A percentile compares a stretch with the other conserved stretches of the same genome.
These are phyloP conservation scores for Manduca sexta DNA, from an alignment of 1,140 invertebrate genomes.

Conservation along the genomic window DNA sequence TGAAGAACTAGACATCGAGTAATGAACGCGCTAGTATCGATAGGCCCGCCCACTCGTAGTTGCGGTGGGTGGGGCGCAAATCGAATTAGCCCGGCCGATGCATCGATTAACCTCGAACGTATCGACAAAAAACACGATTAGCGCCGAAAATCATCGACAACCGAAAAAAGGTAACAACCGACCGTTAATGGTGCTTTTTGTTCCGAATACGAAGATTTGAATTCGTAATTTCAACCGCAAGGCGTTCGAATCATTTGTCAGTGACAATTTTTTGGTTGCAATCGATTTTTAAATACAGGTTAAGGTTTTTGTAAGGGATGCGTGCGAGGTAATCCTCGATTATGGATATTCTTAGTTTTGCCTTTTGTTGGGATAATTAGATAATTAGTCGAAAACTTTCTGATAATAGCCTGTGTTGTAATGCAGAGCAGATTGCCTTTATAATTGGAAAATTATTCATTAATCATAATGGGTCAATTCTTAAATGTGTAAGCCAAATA, in stretches of 20 bases:
- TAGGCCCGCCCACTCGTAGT: constrained; percentile 58
- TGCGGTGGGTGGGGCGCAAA: constrained; percentile 54
- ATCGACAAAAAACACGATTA: constrained; percentile 67
- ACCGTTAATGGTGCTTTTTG: constrained; percentile 66
- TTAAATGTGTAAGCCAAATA: too few relatives aligned
- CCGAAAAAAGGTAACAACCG: constrained; percentile 60
- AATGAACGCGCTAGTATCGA: constrained; percentile 53
- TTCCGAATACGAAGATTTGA: constrained; percentile 68
- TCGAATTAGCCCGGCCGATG: constrained; percentile 61
- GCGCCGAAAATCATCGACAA: constrained; percentile 62
- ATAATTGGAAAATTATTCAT: background rate
- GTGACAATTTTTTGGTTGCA: constrained; percentile 70
- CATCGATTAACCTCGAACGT: constrained; percentile 58
- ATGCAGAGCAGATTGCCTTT: background rate
- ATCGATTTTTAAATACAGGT: constrained; percentile 57
- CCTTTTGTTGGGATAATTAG: constrained; percentile 21
- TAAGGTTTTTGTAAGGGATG: constrained; percentile 36
- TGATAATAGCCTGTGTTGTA: background rate
- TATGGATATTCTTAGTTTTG: constrained; percentile 19
- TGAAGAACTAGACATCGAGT: constrained; percentile 2
- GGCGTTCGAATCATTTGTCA: constrained; percentile 69
- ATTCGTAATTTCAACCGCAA: constrained; percentile 69
- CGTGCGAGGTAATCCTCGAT: constrained; percentile 25
- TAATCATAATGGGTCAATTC: too few relatives aligned
- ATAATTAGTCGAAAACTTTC: constrained; percentile 11